Conservation (phyloP, 2,113 vertebrate genomes). For the Poeciliopsis retropinna region DNA sequence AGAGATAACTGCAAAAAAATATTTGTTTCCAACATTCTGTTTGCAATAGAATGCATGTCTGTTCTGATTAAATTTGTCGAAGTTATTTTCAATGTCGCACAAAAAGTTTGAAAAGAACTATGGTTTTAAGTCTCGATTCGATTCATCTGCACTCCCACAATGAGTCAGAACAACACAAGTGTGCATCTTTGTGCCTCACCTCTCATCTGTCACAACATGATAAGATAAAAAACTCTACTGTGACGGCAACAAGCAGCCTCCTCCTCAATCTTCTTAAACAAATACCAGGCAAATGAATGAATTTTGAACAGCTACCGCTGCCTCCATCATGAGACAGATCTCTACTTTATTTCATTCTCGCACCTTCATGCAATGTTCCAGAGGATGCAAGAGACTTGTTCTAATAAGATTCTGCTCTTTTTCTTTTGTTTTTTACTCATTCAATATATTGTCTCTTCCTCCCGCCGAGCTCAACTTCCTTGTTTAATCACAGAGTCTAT, state of each 20-base stretch:
- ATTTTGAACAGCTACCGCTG: slow-evolving; percentile 72
- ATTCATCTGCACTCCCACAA: slow-evolving; percentile 34
- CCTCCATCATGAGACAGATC: slow-evolving; percentile 67
- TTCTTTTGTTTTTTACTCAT: slow-evolving; percentile 5
- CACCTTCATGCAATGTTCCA: slow-evolving; percentile 47
- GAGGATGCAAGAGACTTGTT: slow-evolving; percentile 60
- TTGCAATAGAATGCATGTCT: neutral
- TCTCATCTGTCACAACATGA: slow-evolving; percentile 75
- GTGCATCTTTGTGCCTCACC: slow-evolving; percentile 50
- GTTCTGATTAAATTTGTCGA: neutral
- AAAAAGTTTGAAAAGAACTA: slow-evolving; percentile 30
- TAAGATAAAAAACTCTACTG: slow-evolving; percentile 74
- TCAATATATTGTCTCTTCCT: slow-evolving; percentile 37
- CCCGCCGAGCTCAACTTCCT: slow-evolving; percentile 51
- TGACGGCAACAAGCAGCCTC: slow-evolving; percentile 66
- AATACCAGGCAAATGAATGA: slow-evolving; percentile 79
- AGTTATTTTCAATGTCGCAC: neutral
- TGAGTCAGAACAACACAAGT: slow-evolving; percentile 47
- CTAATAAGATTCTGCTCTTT: slow-evolving; percentile 54
- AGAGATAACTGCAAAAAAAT: no score
- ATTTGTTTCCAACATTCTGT: no score
- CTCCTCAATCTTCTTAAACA: slow-evolving; percentile 80
- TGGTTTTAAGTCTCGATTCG: slow-evolving; percentile 40
- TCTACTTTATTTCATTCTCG: slow-evolving; percentile 65
- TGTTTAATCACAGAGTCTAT: slow-evolving; percentile 75